phyloP scores from a whole-genome alignment of 2,888 invertebrate genomes.

The Odontocolon sp. region DNA sequence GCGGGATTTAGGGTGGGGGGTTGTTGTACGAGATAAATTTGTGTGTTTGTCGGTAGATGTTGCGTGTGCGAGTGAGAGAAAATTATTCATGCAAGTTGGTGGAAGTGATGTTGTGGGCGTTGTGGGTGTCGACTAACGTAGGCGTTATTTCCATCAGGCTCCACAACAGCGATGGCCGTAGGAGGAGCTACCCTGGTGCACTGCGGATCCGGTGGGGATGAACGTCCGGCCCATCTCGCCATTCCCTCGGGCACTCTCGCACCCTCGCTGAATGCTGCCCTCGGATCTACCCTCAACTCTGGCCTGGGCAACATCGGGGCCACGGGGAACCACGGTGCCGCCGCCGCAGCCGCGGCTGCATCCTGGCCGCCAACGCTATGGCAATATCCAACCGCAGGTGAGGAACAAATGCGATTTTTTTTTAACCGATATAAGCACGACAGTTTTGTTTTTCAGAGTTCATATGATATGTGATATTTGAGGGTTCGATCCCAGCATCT shows the following conservation, averaged over 20 bases:
- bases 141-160: constrained; percentile 79
- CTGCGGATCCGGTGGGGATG: constrained; percentile 85
- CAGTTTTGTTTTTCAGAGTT: background rate
- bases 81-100: background rate
- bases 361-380: constrained; percentile 87
- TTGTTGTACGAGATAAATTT: background rate
- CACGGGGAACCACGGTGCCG: constrained; percentile 72
- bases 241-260: constrained; percentile 80
- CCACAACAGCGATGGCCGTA: constrained; percentile 86
- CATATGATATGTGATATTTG: no score
- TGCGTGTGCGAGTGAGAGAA: background rate
- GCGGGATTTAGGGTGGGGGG: background rate
- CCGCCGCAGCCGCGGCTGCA: no score
- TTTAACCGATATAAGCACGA: no score
- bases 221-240: constrained; percentile 82
- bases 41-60: background rate
- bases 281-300: constrained; percentile 73
- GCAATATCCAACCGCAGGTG: constrained; percentile 86
- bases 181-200: constrained; percentile 85
- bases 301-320: constrained; percentile 71
- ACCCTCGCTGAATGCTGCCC: constrained; percentile 82
- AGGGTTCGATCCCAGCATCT: no score
- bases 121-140: constrained; percentile 7
- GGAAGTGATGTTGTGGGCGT: background rate
- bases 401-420: constrained; percentile 18